phyloP scores from a whole-genome alignment of 1,140 invertebrate species.

The Heliconius hermathena region DNA sequence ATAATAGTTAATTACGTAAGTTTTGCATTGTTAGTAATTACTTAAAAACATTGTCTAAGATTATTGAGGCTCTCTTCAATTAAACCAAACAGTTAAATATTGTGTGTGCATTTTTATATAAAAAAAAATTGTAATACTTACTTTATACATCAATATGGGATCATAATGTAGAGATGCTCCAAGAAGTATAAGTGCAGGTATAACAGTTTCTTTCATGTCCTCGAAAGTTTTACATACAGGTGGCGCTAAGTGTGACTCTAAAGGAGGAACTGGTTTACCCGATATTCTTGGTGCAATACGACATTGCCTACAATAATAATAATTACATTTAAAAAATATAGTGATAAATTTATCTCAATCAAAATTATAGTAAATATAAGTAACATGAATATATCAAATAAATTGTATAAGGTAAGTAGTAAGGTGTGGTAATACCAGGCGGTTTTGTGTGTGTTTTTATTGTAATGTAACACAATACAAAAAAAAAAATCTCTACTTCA shows the following conservation, averaged over 20 bases:
- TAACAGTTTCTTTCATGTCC: slow-evolving; percentile 89
- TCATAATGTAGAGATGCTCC: slow-evolving; percentile 95
- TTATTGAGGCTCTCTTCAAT: no score
- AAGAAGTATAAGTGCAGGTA: slow-evolving; percentile 93
- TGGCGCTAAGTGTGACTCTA: slow-evolving; percentile 84
- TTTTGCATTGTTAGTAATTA: no score
- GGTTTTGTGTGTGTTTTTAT: no score
- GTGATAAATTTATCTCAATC: neutral
- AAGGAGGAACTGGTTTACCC: slow-evolving; percentile 82
- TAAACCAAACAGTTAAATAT: neutral
- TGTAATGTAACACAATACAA: no score
- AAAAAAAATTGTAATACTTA: slow-evolving; percentile 65
- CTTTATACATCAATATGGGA: slow-evolving; percentile 94
- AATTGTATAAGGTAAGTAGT: no score
- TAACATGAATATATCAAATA: neutral
- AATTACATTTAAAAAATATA: neutral
- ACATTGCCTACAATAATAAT: slow-evolving; percentile 83
- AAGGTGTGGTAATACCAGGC: no score
- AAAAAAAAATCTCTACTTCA: no score
- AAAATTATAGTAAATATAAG: neutral
- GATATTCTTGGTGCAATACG: slow-evolving; percentile 87
- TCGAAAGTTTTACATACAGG: slow-evolving; percentile 83
- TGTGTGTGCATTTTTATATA: neutral
- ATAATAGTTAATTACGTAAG: no score
- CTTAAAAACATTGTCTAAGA: no score